phyloP scores from a whole-genome alignment of 2,797 vertebrate genomes.

The Novumbra hubbsi region DNA sequence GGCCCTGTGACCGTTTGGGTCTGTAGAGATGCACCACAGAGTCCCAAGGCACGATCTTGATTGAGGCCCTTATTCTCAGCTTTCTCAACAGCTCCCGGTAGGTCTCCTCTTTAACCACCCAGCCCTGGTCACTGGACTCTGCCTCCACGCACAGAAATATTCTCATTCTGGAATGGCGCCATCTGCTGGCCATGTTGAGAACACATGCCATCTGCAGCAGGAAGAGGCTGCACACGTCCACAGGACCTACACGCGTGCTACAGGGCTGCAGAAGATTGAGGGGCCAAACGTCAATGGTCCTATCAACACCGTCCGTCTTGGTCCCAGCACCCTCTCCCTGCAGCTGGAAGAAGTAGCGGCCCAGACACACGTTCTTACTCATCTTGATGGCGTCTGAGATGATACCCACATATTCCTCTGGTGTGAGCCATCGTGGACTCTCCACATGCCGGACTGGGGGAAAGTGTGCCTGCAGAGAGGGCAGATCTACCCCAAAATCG shows the following conservation, averaged over 20 bases:
- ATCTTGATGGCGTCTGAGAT: constrained; percentile 89
- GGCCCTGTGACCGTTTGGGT: background rate
- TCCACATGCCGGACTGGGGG: constrained; percentile 80
- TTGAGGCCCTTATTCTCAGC: constrained; percentile 85
- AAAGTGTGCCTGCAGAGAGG: constrained; percentile 85
- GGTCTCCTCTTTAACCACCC: constrained; percentile 82
- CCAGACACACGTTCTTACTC: constrained; percentile 90
- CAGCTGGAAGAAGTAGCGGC: constrained; percentile 81
- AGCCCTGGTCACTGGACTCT: constrained; percentile 78
- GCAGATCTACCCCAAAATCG: constrained; percentile 80
- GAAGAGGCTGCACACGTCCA: constrained; percentile 90
- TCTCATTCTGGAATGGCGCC: constrained; percentile 82
- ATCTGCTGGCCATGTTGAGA: constrained; percentile 87
- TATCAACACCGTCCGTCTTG: constrained; percentile 61
- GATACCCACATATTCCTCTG: constrained; percentile 86
- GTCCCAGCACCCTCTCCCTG: constrained; percentile 70
- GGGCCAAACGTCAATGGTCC: constrained; percentile 89
- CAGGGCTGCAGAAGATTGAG: constrained; percentile 82
- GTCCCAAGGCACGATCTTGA: constrained; percentile 86
- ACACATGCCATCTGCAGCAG: constrained; percentile 92
- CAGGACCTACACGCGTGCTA: constrained; percentile 65
- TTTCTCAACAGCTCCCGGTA: constrained; percentile 82
- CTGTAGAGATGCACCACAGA: constrained; percentile 65
- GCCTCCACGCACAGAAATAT: constrained; percentile 87
- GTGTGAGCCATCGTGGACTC: constrained; percentile 75